Percentiles rank a stretch among this genome's conserved stretches.
Evolutionary conservation across 1,140 invertebrate genomes (phyloP).

Genomic region (Mycetomoellerius zeteki): DNA sequence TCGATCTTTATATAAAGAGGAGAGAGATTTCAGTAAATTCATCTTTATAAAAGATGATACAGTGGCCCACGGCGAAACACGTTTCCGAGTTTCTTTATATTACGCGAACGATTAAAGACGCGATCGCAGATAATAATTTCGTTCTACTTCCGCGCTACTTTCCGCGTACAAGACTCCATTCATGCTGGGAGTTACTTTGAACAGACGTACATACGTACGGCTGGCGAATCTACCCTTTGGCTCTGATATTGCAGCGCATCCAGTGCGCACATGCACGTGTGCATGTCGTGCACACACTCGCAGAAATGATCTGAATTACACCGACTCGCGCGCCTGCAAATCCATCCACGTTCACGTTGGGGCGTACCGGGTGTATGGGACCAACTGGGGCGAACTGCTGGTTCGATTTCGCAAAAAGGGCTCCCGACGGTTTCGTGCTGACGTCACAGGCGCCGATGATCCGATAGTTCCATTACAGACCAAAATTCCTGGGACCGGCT

Average conservation of each 20-base stretch:
- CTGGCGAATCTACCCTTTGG: constrained; percentile 36
- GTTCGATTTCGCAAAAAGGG: constrained; percentile 56
- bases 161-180: constrained; percentile 12
- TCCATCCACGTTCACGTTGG: constrained; percentile 76
- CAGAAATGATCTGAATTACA: constrained; percentile 84
- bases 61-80: background rate
- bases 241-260: constrained; percentile 42
- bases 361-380: constrained; percentile 77
- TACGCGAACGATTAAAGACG: background rate
- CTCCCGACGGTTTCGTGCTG: constrained; percentile 62
- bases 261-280: constrained; percentile 64
- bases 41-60: background rate
- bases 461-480: constrained; percentile 60
- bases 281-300: constrained; percentile 70
- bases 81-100: background rate
- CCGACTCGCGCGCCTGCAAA: constrained; percentile 79
- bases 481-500: constrained; percentile 49
- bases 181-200: constrained; percentile 36
- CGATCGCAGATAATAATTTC: constrained; percentile 12
- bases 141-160: background rate
- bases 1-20: background rate
- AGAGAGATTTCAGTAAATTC: background rate
- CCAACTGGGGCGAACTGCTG: constrained; percentile 73
- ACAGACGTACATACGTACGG: constrained; percentile 6
- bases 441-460: constrained; percentile 62